A percentile compares a stretch with the other conserved stretches of the same genome.
Evolutionary conservation across 92 coral and sea anemone species (phyloP).

Genomic region (Epizoanthus stellaris): DNA sequence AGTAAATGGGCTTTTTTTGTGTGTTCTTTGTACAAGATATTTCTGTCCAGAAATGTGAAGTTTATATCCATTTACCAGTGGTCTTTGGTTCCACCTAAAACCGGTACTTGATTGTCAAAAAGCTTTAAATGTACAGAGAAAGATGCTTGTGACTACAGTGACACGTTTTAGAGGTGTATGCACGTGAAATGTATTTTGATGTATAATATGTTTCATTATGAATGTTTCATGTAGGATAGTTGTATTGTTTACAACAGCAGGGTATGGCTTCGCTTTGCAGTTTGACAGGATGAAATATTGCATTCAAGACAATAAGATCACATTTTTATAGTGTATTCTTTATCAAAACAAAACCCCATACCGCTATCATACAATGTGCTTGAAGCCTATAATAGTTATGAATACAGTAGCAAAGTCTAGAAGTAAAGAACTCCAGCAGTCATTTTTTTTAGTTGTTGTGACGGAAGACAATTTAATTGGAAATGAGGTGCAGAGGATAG

Average conservation of each 20-base stretch:
- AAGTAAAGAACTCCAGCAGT: no score
- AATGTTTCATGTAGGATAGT: neutral
- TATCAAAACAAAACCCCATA: neutral
- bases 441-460: no score
- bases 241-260: constrained; percentile 12
- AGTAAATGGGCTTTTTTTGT: neutral
- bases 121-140: neutral
- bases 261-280: neutral
- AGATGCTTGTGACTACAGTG: neutral
- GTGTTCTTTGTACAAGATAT: neutral
- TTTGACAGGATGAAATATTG: constrained; percentile 14
- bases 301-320: neutral
- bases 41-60: neutral
- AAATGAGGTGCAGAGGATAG: neutral
- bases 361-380: neutral
- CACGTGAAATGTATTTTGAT: neutral
- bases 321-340: neutral
- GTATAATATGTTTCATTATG: neutral
- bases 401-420: no score
- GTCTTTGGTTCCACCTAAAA: neutral
- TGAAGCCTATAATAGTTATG: neutral
- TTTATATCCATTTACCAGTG: neutral
- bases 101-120: neutral
- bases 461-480: no score
- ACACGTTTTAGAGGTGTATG: neutral